Evolutionary conservation across 2,113 vertebrate species (phyloP).

Genomic region (Meleagris gallopavo): DNA sequence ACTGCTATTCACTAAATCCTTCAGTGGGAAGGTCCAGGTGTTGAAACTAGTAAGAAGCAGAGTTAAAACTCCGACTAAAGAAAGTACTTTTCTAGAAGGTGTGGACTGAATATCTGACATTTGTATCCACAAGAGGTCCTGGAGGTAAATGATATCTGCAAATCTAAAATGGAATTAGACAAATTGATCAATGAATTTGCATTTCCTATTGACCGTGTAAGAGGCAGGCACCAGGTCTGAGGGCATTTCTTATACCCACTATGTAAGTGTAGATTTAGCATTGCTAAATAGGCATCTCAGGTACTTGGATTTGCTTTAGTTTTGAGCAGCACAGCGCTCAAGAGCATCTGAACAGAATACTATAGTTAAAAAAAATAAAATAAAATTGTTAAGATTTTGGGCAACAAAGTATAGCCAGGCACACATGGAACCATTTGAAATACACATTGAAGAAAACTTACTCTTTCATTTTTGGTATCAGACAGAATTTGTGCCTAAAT

Average conservation of each 20-base stretch:
- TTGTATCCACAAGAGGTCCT: neutral
- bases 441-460: neutral
- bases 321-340: neutral
- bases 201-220: neutral
- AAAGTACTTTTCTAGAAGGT: neutral
- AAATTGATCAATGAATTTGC: neutral
- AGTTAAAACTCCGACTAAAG: neutral
- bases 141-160: neutral
- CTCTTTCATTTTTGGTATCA: neutral
- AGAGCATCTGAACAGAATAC: neutral
- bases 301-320: neutral
- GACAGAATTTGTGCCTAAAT: neutral
- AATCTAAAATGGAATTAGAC: neutral
- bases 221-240: neutral
- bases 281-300: neutral
- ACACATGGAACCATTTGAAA: neutral
- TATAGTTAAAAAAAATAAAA: neutral
- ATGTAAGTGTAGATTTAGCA: neutral
- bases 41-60: neutral
- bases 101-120: neutral
- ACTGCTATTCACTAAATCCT: neutral
- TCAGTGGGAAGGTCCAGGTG: neutral
- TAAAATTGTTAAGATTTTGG: neutral
- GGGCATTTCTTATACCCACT: neutral
- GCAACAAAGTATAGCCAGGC: neutral